These are phyloP conservation scores for Trachythela sp. DNA, from an alignment of 64 coral and sea anemone genomes.

Conservation along the genomic window DNA sequence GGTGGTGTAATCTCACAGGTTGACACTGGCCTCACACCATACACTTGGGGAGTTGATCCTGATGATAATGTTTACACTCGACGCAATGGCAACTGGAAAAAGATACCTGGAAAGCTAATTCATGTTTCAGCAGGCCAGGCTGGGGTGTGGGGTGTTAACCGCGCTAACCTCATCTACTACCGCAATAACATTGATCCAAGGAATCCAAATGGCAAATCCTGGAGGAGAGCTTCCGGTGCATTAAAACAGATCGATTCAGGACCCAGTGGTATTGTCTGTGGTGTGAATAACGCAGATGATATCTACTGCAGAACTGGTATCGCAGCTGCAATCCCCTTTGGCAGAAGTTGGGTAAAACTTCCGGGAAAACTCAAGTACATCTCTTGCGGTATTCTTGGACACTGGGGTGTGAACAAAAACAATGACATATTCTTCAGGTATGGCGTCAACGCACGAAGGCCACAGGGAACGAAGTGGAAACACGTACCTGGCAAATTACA, in stretches of 20 bases:
- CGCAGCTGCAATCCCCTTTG: not conserved
- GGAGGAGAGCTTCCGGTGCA: not conserved
- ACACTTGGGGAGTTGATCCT: constrained; percentile 11
- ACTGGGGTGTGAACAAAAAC: constrained; percentile 7
- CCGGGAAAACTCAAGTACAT: constrained; percentile 16
- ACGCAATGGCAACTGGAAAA: not conserved
- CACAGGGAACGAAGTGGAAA: not conserved
- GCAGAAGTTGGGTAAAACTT: not conserved
- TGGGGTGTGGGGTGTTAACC: constrained; percentile 5
- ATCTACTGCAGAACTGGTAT: constrained; percentile 20
- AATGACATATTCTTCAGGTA: constrained; percentile 29
- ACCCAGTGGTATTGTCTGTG: constrained; percentile 9
- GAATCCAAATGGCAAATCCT: not conserved
- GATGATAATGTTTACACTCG: not conserved
- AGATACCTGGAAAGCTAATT: not conserved
- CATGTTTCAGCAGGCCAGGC: constrained; percentile 7
- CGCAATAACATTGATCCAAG: not conserved
- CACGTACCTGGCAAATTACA: not conserved
- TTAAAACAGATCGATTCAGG: constrained; percentile 29
- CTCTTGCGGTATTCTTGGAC: not conserved
- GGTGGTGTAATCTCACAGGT: not conserved
- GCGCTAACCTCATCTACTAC: not conserved
- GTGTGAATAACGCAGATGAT: not conserved
- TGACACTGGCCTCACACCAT: not conserved
- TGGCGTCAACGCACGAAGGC: not conserved